Evolutionary conservation across 2,113 vertebrate genomes (phyloP).

Genomic region (Uropsilus gracilis): DNA sequence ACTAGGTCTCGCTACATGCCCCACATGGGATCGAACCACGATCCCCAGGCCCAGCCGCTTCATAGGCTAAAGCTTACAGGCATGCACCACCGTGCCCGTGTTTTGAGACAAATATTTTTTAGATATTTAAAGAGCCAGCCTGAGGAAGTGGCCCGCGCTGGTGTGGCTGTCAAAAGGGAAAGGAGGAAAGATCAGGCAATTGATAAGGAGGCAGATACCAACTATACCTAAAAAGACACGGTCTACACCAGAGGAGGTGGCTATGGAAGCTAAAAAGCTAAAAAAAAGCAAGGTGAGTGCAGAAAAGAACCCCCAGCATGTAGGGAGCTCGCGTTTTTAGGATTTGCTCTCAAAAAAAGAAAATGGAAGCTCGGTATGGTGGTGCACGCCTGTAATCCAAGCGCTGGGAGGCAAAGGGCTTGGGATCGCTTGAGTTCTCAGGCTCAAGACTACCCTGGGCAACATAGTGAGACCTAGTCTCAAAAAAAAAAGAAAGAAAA

Average conservation of each 20-base stretch:
- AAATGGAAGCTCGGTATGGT: background rate
- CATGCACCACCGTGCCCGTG: no score
- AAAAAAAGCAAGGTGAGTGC: background rate
- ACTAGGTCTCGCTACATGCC: no score
- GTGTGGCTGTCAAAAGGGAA: background rate
- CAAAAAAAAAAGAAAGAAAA: no score
- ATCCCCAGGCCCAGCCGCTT: no score
- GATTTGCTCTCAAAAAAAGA: conserved; percentile 40
- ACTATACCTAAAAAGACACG: background rate
- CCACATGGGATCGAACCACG: no score
- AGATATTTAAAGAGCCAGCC: background rate
- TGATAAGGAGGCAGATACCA: background rate
- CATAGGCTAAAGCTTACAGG: no score
- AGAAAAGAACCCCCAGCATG: background rate
- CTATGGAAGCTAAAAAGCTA: background rate
- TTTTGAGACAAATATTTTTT: no score
- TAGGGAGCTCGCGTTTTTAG: background rate
- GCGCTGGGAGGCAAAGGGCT: no score
- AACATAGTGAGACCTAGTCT: no score
- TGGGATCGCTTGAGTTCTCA: no score
- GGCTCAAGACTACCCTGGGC: no score
- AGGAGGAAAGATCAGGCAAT: background rate
- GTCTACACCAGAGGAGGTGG: background rate
- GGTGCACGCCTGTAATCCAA: no score
- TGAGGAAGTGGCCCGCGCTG: background rate